Base-by-base conservation (phyloP, 2,888 invertebrate genomes). In the Eristalis tenax region DNA sequence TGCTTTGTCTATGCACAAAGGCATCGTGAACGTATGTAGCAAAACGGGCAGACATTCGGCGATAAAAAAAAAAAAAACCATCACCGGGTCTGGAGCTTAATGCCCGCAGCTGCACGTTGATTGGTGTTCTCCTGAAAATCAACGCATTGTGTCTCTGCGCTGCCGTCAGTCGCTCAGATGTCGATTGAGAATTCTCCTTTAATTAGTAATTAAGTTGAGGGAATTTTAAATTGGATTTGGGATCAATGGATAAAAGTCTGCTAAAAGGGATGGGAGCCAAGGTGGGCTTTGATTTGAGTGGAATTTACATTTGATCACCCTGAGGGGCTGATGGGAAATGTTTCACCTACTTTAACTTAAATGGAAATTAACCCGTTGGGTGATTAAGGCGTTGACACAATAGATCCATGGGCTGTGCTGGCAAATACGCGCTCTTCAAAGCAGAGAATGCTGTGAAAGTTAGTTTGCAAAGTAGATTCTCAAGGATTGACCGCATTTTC, bases 171-270 rank as follows among this genome's bases (percentile, higher is more conserved):
- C n/a, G 40, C 83, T 64, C 56, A 40, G 22, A 66, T 40, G 66
- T 77, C 59, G 61, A 65, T 61, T 32, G 22, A 35, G 35, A 73
- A 23, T 61, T 83, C 32, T 63, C 18, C 40, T 35, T 69, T 68
- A 74, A 83, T 79, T 69, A 79, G 50, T 43, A 74, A 73, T 26
- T 73, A 83, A 69, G 40, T 18, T 68, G 68, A 38, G 68, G 83
- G 57, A 64, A 59, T 66, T 68, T 73, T 50, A 63, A 61, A 32
- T 68, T 71, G 43, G 26, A 74, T 69, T 64, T 56, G 59, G 59
- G 56, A 65, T 57, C 65, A n/a, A n/a, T 6, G 43, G 22, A 8
- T 15, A 13, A 18, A 26, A 18, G 11, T 18, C 64, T 3, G 13
- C 38, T 11, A n/a, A n/a, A n/a, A n/a, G n/a, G n/a, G n/a, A n/a